These are phyloP conservation scores for Cephus sareptanus DNA, from an alignment of 2,888 invertebrate species.

Conservation along the genomic window DNA sequence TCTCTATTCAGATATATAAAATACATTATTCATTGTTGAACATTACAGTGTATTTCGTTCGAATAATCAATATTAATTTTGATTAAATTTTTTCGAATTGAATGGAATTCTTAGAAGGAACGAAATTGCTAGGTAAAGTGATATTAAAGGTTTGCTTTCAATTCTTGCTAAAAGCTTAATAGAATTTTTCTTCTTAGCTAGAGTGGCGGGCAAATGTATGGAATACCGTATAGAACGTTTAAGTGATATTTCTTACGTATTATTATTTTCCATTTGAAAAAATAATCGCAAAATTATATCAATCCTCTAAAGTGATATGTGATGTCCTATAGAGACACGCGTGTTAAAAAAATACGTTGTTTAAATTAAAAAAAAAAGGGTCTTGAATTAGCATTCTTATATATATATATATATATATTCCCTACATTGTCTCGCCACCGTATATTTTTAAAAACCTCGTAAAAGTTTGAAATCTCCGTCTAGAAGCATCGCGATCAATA, in stretches of 20 bases:
- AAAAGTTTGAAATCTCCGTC: not conserved
- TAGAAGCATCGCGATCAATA: not conserved
- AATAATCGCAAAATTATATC: not conserved
- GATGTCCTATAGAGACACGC: no score
- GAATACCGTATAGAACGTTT: not conserved
- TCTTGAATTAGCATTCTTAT: no score
- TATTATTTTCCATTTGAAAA: not conserved
- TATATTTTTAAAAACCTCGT: not conserved
- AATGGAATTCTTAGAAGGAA: not conserved
- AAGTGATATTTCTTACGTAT: not conserved
- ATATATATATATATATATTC: no score
- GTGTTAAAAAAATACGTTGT: no score
- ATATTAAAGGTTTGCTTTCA: not conserved
- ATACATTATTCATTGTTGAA: not conserved
- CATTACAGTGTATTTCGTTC: not conserved
- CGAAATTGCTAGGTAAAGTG: not conserved
- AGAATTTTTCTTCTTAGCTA: not conserved
- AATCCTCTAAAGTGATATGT: no score
- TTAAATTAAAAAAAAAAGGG: no score
- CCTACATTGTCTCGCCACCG: not conserved
- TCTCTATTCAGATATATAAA: not conserved
- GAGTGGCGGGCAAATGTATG: not conserved
- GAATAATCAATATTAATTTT: not conserved
- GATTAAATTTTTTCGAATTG: not conserved
- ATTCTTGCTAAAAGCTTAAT: not conserved